Conservation (phyloP, 2,888 invertebrate species). For the Yponomeuta malinellus region DNA sequence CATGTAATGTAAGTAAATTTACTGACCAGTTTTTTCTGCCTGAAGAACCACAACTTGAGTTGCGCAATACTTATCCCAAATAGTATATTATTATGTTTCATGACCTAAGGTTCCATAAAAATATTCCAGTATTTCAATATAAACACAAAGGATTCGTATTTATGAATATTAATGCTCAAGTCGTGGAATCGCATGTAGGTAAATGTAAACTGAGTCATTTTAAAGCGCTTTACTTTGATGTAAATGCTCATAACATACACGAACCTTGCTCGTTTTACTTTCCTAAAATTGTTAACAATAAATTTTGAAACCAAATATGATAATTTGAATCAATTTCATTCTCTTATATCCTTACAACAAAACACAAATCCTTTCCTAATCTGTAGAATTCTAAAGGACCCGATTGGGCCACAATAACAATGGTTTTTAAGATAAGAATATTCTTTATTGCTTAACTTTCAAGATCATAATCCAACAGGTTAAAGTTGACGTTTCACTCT, state of each 20-base stretch:
- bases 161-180: background rate
- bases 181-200: background rate
- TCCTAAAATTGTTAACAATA: too few relatives aligned
- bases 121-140: background rate
- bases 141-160: background rate
- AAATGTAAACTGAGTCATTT: background rate
- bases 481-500: too few relatives aligned
- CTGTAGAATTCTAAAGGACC: too few relatives aligned
- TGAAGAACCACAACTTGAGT: background rate
- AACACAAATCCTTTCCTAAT: too few relatives aligned
- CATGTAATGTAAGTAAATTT: conserved; percentile 1
- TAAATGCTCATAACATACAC: background rate
- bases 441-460: too few relatives aligned
- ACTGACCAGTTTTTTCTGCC: background rate
- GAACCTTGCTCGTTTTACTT: too few relatives aligned
- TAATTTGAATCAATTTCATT: too few relatives aligned
- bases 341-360: too few relatives aligned
- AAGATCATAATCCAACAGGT: too few relatives aligned
- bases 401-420: too few relatives aligned
- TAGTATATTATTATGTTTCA: background rate
- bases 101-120: background rate
- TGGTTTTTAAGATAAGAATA: too few relatives aligned
- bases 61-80: background rate
- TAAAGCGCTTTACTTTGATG: background rate
- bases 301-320: too few relatives aligned